Evolutionary conservation across 2,797 vertebrate species (phyloP).

Genomic region (Dallia pectoralis): DNA sequence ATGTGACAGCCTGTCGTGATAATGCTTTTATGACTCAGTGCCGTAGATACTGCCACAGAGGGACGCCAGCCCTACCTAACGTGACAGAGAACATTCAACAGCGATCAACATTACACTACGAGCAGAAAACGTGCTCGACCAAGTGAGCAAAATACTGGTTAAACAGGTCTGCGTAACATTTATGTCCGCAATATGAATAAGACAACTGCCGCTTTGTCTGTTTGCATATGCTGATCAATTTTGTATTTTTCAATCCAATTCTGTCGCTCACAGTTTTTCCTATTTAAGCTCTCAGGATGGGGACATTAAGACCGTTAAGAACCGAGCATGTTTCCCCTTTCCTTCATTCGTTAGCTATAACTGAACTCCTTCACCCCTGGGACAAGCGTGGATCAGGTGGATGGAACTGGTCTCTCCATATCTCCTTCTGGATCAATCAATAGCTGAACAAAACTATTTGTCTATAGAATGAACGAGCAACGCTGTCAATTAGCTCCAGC

Average conservation of each 20-base stretch:
- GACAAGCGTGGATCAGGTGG: constrained; percentile 10
- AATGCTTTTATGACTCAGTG: constrained; percentile 30
- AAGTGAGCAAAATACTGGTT: constrained; percentile 21
- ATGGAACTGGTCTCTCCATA: constrained; percentile 31
- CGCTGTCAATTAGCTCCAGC: constrained; percentile 30
- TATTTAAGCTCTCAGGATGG: too few relatives aligned
- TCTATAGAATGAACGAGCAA: constrained; percentile 29
- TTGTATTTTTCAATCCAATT: not conserved
- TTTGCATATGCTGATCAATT: not conserved
- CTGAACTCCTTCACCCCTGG: not conserved
- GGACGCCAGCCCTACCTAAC: constrained; percentile 18
- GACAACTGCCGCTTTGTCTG: not conserved
- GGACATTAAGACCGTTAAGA: too few relatives aligned
- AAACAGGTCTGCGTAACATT: constrained; percentile 26
- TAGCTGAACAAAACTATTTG: constrained; percentile 13
- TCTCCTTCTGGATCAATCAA: constrained; percentile 37
- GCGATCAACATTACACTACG: constrained; percentile 2
- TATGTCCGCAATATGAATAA: not conserved
- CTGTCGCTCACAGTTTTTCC: too few relatives aligned
- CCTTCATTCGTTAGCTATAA: not conserved
- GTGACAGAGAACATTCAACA: constrained; percentile 7
- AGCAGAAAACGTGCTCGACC: constrained; percentile 12
- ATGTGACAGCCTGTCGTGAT: constrained; percentile 44
- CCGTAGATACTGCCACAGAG: constrained; percentile 25
- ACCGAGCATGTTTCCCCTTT: not conserved